Evolutionary conservation across 2,113 vertebrate genomes (phyloP).

Genomic region (Trogon surrucura): DNA sequence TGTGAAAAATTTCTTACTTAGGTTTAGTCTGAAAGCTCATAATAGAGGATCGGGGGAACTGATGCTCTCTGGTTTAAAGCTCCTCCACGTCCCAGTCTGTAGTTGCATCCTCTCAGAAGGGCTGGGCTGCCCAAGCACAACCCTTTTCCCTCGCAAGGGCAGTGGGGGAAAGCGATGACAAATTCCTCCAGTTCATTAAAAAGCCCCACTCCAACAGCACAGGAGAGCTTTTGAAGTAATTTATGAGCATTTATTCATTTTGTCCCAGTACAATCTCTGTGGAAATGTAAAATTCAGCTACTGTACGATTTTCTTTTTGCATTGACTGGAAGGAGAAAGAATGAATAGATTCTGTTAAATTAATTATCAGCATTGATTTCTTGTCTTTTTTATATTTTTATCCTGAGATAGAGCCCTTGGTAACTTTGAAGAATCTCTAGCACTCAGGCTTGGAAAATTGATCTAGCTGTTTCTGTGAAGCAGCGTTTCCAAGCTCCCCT

Average conservation of each 20-base stretch:
- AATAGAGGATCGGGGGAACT: neutral
- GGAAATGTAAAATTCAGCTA: slow-evolving; percentile 32
- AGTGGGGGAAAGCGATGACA: neutral
- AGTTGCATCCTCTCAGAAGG: fast-evolving
- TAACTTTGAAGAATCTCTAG: slow-evolving; percentile 28
- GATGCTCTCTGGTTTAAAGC: neutral
- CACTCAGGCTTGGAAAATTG: slow-evolving; percentile 26
- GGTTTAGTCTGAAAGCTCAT: neutral
- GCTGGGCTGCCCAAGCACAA: neutral
- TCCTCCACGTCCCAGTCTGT: neutral
- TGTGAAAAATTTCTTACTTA: fast-evolving
- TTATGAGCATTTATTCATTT: slow-evolving; percentile 50
- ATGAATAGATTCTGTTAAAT: slow-evolving; percentile 24
- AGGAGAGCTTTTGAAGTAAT: slow-evolving; percentile 60
- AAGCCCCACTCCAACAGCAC: neutral
- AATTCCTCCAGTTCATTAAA: slow-evolving; percentile 73
- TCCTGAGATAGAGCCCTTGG: neutral
- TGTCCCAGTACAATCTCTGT: slow-evolving; percentile 45
- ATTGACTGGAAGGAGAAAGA: slow-evolving; percentile 1
- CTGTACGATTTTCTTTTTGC: slow-evolving; percentile 8
- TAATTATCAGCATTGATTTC: slow-evolving; percentile 64
- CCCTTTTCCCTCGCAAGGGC: neutral
- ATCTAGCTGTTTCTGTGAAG: slow-evolving; percentile 22
- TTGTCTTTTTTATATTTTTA: slow-evolving; percentile 55
- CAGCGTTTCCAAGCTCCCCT: neutral